These are phyloP conservation scores for Drosophila ambigua DNA, from an alignment of 1,140 invertebrate species.

Conservation along the genomic window DNA sequence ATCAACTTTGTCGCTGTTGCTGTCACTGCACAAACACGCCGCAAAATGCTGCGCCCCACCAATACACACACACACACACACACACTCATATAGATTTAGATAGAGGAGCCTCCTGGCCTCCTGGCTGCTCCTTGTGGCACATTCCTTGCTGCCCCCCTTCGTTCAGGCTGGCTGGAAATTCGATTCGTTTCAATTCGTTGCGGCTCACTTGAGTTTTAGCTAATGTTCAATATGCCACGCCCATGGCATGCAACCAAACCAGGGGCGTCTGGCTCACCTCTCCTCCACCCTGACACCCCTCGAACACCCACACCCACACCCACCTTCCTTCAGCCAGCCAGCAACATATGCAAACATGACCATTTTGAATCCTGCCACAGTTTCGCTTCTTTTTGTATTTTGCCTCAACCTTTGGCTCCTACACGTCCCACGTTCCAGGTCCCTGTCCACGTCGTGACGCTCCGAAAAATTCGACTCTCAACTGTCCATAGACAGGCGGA, in stretches of 20 bases:
- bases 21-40: constrained; percentile 82
- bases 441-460: constrained; percentile 28
- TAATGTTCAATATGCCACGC: constrained; percentile 81
- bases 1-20: constrained; percentile 82
- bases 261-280: no score
- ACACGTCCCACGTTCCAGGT: not conserved
- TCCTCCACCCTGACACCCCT: no score
- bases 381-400: not conserved
- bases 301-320: no score
- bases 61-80: constrained; percentile 13
- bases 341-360: constrained; percentile 78
- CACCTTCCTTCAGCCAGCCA: not conserved
- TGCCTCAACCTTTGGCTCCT: not conserved
- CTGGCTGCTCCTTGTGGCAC: constrained; percentile 17
- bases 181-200: constrained; percentile 76
- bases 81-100: not conserved
- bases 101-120: not conserved
- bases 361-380: constrained; percentile 55
- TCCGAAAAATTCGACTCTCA: constrained; percentile 50
- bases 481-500: constrained; percentile 68
- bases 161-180: constrained; percentile 56
- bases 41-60: constrained; percentile 69
- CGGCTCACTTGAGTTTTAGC: constrained; percentile 81
- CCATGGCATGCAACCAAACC: constrained; percentile 24
- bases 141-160: constrained; percentile 29